These are phyloP conservation scores for Frieseomelitta varia DNA, from an alignment of 1,140 invertebrate species.

Conservation along the genomic window DNA sequence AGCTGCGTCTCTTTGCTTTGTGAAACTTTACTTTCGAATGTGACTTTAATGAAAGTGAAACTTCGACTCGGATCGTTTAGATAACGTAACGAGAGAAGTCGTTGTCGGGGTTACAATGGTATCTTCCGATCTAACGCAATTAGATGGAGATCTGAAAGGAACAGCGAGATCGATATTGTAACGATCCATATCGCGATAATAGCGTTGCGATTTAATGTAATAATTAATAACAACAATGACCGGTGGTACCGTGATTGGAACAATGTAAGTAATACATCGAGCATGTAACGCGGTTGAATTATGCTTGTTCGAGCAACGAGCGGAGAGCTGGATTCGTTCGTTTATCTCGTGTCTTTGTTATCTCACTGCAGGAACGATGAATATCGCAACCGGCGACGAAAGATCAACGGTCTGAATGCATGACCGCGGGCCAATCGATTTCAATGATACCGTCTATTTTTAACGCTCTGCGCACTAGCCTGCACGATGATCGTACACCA, in stretches of 20 bases:
- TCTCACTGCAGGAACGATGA: constrained; percentile 36
- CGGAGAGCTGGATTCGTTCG: neutral
- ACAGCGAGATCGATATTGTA: constrained; percentile 15
- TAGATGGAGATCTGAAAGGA: neutral
- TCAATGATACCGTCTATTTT: constrained; percentile 51
- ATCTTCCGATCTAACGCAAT: constrained; percentile 19
- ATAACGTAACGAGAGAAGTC: neutral
- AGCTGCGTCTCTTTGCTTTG: neutral
- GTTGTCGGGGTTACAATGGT: neutral
- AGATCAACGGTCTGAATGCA: constrained; percentile 33
- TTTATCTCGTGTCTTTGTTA: constrained; percentile 48
- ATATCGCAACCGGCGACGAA: constrained; percentile 34
- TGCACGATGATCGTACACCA: neutral
- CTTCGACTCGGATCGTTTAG: too few species aligned
- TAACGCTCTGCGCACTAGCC: neutral
- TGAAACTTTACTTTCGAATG: neutral
- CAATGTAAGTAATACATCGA: constrained; percentile 38
- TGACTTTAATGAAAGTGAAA: too few species aligned
- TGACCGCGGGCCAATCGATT: constrained; percentile 36
- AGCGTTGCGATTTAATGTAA: constrained; percentile 20
- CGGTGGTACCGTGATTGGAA: neutral
- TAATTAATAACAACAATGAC: constrained; percentile 35
- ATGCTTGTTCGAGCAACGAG: neutral
- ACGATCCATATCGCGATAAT: constrained; percentile 18
- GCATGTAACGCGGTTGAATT: constrained; percentile 18